Evolutionary conservation across 2,888 invertebrate genomes (phyloP), one percentile per base, ranked within the genome.

Genomic region (Acleris emargana): DNA sequence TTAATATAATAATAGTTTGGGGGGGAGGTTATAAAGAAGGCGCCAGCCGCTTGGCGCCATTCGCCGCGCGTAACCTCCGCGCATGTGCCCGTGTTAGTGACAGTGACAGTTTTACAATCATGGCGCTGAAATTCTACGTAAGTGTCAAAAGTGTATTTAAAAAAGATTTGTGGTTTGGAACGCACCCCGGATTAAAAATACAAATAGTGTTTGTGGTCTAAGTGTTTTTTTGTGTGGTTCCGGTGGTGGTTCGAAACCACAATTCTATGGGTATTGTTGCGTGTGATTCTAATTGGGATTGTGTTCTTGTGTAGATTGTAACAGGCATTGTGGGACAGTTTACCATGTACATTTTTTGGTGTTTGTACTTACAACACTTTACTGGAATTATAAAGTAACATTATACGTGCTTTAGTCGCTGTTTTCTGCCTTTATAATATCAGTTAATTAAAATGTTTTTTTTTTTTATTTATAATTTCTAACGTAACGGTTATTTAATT

Each of bases 41-140:
- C 73, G 77, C 79, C 61, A 68, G 69, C 73, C 73, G 61, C 72
- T 75, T 70, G 78, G 73, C 79, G 86, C 87, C 91, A 91, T 91
- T 91, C 91, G 85, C 86, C 86, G 91, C 88, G 91, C 89, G 84
- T 79, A 77, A 77, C 73, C 74, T 75, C 79, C 82, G 88, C 90
- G 90, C 89, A 84, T 81, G 86, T 80, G 86, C 82, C 77, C 80
- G 84, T 78, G 89, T 88, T 89, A 86, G 88, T 88, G 88, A 87
- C 76, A 80, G 84, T 87, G 83, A 85, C 82, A 87, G 80, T 86
- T 87, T 80, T 83, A 82, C 81, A 81, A 89, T 84, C 77, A 91
- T 91, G 91, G 87, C 90, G 85, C 86, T 89, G 82, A 90, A 89
- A 89, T 80, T 91, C 84, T 91, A 91, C 88, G 91, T 91, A 91